Base-by-base conservation (phyloP, 2,113 vertebrate species). In the Sigmodon hispidus region DNA sequence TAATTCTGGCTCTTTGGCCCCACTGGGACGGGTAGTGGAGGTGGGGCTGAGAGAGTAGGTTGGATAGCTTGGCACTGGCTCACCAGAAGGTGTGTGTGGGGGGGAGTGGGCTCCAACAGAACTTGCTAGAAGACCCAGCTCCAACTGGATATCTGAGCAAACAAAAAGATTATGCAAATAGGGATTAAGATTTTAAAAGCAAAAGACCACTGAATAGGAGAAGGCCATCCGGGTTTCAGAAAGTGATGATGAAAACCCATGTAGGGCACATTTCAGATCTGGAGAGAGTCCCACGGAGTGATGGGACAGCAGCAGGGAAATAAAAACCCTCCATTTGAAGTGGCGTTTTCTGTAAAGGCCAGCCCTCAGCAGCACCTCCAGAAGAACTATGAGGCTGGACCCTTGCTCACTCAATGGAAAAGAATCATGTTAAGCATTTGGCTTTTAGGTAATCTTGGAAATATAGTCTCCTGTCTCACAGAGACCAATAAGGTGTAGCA, bases 141-240 rank as follows among this genome's bases (percentile, higher is more conserved):
- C 2, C 50, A 65, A 80, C 15, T 96, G 43, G 83, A 26, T n/a
- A 31, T 59, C 5, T 0, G 81, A 50, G 11, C 84, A 96, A 67
- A 89, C 92, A 75, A 76, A 9, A 59, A 45, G 63, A 50, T 95
- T 90, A 95, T 79, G 70, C 72, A 96, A 98, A 97, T 92, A 55
- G 0, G 70, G 95, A 97, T 98, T 93, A 34, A 97, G 97, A 93
- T 43, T 70, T 67, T 31, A 94, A 96, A 96, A 55, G 26, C 19
- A 87, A 22, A 92, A 17, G 57, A 57, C 67, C 93, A 88, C 93
- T 96, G 76, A 95, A 84, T 83, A 85, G 55, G 34, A 36, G 79
- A 93, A 97, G 95, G 81, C 36, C 92, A 87, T 9, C 94, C 92
- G 94, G 88, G 40, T 95, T 93, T 95, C 95, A 43, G 95, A 97